These are phyloP conservation scores for Agapornis roseicollis DNA, from an alignment of 2,113 vertebrate genomes.

Conservation along the genomic window DNA sequence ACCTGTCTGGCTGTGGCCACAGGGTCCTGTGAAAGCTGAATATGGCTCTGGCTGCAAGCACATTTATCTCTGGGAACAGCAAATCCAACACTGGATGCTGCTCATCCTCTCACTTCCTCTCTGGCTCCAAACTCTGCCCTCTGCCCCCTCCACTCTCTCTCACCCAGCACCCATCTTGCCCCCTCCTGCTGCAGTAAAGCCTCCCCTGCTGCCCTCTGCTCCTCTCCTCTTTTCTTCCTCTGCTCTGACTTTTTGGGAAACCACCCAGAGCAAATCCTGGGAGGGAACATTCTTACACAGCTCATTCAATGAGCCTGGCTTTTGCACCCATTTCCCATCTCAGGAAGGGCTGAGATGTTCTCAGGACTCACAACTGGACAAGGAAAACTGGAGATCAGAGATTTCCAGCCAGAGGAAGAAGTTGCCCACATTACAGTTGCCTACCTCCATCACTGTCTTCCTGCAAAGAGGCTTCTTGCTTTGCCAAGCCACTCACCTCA, in stretches of 20 bases:
- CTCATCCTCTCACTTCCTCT: neutral
- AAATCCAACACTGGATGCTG: neutral
- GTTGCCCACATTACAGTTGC: neutral
- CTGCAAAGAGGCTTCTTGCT: neutral
- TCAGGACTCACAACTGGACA: neutral
- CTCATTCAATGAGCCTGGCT: fast-evolving
- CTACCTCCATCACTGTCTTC: neutral
- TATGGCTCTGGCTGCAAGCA: neutral
- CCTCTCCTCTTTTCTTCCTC: neutral
- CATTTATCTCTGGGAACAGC: fast-evolving
- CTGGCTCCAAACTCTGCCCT: neutral
- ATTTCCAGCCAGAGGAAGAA: neutral
- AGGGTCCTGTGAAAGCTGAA: neutral
- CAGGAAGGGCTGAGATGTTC: neutral
- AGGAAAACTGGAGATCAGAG: neutral
- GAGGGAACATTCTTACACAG: neutral
- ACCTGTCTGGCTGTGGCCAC: neutral
- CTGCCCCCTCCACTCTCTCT: neutral
- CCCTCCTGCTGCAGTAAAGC: fast-evolving
- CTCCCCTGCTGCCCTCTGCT: neutral
- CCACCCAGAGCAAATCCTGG: neutral
- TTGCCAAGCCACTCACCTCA: neutral
- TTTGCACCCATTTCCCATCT: neutral
- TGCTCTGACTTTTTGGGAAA: neutral
- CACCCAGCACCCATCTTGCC: no score